These are phyloP conservation scores for Epinephelus coioides DNA, from an alignment of 2,797 vertebrate species.

Conservation along the genomic window DNA sequence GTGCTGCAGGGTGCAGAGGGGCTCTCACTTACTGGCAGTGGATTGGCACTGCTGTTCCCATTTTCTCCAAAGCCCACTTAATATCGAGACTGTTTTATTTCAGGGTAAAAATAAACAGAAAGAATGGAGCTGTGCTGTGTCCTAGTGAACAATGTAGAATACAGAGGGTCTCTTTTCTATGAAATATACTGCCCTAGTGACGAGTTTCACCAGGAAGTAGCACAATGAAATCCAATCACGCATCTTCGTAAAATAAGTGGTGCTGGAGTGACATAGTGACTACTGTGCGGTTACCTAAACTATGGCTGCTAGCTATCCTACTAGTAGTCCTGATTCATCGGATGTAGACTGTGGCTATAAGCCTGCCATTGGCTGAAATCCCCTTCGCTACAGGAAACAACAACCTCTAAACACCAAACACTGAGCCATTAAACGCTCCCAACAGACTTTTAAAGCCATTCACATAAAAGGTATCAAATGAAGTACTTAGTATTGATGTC, in stretches of 20 bases:
- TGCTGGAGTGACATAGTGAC: neutral
- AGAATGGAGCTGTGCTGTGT: conserved; percentile 8
- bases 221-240: neutral
- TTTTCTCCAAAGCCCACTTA: conserved; percentile 69
- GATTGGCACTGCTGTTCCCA: conserved; percentile 59
- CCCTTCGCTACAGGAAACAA: too few species aligned
- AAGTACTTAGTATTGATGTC: too few species aligned
- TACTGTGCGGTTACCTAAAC: neutral
- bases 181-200: neutral
- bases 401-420: too few species aligned
- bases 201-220: neutral
- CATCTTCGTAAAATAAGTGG: neutral
- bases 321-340: too few species aligned
- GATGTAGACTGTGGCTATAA: too few species aligned
- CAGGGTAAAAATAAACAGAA: conserved; percentile 34
- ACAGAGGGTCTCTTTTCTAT: neutral
- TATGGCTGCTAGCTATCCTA: neutral
- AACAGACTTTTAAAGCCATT: too few species aligned
- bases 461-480: too few species aligned
- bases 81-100: conserved; percentile 56
- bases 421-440: too few species aligned
- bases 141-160: neutral
- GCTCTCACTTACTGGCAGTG: conserved; percentile 58
- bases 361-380: too few species aligned
- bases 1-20: conserved; percentile 67